Evolutionary conservation across 1,140 invertebrate species (phyloP).

Genomic region (Campodea augens): DNA sequence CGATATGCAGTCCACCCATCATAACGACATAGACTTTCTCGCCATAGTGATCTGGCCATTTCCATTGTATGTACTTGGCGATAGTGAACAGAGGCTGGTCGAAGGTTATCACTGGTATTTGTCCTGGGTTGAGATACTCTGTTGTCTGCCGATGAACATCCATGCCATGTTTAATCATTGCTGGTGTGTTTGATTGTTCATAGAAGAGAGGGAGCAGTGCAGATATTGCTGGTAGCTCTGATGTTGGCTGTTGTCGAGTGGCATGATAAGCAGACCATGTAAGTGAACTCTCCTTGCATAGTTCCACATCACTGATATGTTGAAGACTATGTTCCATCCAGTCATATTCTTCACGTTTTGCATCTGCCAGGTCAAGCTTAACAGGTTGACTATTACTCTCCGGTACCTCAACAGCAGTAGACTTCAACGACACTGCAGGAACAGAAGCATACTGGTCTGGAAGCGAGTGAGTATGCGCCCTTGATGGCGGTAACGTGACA

Average conservation of each 20-base stretch:
- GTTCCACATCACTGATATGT: neutral
- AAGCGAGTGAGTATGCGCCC: no score
- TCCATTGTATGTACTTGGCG: slow-evolving; percentile 16
- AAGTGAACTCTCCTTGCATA: neutral
- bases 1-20: slow-evolving; percentile 15
- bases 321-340: slow-evolving; percentile 3
- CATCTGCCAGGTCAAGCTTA: no score
- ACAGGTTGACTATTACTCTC: no score
- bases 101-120: slow-evolving; percentile 12
- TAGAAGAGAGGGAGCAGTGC: slow-evolving; percentile 10
- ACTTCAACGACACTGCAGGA: no score
- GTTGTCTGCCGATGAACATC: slow-evolving; percentile 11
- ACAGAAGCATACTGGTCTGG: no score
- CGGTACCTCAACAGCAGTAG: no score
- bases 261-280: slow-evolving; percentile 5
- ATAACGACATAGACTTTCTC: slow-evolving; percentile 16
- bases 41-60: slow-evolving; percentile 13
- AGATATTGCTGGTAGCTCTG: neutral
- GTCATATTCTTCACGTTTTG: no score
- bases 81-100: slow-evolving; percentile 15
- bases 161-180: slow-evolving; percentile 12
- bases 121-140: slow-evolving; percentile 14
- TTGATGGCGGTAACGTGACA: no score
- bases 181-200: slow-evolving; percentile 5
- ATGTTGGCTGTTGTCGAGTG: neutral